Percentiles rank a stretch among this genome's conserved stretches.
Conservation (phyloP, 2,113 vertebrate species). For the Diadophis punctatus region DNA sequence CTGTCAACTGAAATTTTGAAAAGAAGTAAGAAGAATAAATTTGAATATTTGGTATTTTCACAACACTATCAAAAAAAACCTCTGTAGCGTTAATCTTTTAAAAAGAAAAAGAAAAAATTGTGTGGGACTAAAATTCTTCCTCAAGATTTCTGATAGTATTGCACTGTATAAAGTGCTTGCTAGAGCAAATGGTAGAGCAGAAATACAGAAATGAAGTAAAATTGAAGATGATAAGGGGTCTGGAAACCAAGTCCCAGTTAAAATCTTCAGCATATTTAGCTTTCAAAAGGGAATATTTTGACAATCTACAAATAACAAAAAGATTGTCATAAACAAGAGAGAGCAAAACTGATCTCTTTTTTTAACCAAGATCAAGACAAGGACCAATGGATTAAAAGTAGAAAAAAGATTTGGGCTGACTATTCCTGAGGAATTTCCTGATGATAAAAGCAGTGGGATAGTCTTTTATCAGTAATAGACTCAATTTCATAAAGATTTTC, state of each 20-base stretch:
- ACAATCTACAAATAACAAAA: neutral
- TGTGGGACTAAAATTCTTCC: neutral
- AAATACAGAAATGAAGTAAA: neutral
- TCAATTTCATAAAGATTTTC: neutral
- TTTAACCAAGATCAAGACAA: neutral
- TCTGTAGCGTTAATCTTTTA: neutral
- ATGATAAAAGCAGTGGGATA: neutral
- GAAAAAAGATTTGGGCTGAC: neutral
- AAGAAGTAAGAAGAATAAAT: neutral
- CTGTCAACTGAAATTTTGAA: neutral
- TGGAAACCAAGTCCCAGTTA: neutral
- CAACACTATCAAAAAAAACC: neutral
- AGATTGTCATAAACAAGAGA: neutral
- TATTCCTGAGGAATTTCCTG: neutral
- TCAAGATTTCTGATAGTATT: neutral
- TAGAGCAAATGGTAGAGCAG: neutral
- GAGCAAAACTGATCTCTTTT: neutral
- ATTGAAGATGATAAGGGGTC: neutral
- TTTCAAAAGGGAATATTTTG: neutral
- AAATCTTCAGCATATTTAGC: neutral
- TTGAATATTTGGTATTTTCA: neutral
- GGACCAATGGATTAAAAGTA: neutral
- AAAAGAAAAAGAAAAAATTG: neutral
- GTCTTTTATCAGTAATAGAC: neutral
- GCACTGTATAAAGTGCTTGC: neutral